These are phyloP conservation scores for Exaiptasia diaphana DNA, from an alignment of 64 coral and sea anemone species.

Conservation along the genomic window DNA sequence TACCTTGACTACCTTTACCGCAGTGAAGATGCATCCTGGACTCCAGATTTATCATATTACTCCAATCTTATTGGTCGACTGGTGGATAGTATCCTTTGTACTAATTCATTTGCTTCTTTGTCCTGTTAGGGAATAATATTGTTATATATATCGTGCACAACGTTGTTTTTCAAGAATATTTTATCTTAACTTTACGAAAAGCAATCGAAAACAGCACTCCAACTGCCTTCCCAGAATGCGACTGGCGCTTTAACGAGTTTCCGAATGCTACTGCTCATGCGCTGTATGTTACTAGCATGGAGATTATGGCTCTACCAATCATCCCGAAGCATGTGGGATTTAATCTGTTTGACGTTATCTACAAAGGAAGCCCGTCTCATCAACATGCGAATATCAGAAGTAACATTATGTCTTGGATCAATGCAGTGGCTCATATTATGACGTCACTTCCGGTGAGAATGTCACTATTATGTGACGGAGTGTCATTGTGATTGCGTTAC, in stretches of 20 bases:
- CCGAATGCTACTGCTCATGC: constrained; percentile 84
- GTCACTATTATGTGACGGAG: no score
- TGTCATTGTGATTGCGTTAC: no score
- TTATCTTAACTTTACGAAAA: constrained; percentile 23
- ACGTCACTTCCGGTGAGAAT: constrained; percentile 79
- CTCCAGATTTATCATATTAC: constrained; percentile 77
- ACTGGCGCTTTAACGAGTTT: constrained; percentile 97
- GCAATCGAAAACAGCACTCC: constrained; percentile 74
- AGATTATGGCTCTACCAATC: constrained; percentile 90
- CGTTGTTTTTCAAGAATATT: no score
- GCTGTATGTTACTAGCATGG: constrained; percentile 80
- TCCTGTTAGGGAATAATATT: no score
- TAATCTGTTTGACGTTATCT: constrained; percentile 79
- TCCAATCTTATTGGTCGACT: constrained; percentile 79
- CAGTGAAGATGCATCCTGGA: constrained; percentile 60
- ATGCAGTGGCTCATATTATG: constrained; percentile 78
- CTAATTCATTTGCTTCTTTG: no score
- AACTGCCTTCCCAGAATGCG: constrained; percentile 75
- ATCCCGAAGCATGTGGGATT: constrained; percentile 55
- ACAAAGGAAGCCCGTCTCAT: constrained; percentile 61
- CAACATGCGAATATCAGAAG: constrained; percentile 43
- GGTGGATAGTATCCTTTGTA: constrained; percentile 89
- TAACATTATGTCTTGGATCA: constrained; percentile 85
- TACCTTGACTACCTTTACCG: constrained; percentile 56
- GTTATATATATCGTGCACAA: no score